Evolutionary conservation across 1,140 invertebrate species (phyloP).

Genomic region (Bombus balteatus): DNA sequence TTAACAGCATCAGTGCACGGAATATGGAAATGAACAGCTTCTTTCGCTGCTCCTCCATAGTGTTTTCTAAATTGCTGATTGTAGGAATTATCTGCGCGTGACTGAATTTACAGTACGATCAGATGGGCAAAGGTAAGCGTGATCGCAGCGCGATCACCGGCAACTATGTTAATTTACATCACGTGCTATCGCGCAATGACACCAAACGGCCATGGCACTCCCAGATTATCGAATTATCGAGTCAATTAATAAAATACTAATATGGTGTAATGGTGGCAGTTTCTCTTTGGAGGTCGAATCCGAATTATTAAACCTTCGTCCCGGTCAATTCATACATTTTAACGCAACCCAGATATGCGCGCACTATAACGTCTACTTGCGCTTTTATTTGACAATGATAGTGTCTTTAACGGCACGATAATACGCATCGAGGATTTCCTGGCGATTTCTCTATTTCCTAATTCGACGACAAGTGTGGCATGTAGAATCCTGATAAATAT

Average conservation of each 20-base stretch:
- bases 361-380: no score
- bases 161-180: slow-evolving; percentile 20
- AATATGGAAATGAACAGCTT: slow-evolving; percentile 27
- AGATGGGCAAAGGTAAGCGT: slow-evolving; percentile 5
- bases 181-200: background rate
- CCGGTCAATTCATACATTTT: slow-evolving; percentile 18
- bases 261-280: background rate
- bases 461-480: background rate
- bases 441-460: no score
- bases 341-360: background rate
- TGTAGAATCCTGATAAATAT: background rate
- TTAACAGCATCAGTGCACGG: background rate
- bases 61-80: slow-evolving; percentile 26
- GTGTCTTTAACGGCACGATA: background rate
- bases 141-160: background rate
- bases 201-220: background rate
- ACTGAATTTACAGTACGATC: slow-evolving; percentile 25
- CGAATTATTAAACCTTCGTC: background rate
- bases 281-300: background rate
- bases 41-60: background rate
- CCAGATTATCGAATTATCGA: slow-evolving; percentile 23
- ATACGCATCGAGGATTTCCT: background rate
- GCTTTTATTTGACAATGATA: no score
- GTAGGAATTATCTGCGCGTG: background rate
- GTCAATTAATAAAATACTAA: slow-evolving; percentile 3